Percentiles rank a stretch among this genome's conserved stretches.
These are phyloP conservation scores for Ganaspis sp. DNA, from an alignment of 1,140 invertebrate species.

Conservation along the genomic window DNA sequence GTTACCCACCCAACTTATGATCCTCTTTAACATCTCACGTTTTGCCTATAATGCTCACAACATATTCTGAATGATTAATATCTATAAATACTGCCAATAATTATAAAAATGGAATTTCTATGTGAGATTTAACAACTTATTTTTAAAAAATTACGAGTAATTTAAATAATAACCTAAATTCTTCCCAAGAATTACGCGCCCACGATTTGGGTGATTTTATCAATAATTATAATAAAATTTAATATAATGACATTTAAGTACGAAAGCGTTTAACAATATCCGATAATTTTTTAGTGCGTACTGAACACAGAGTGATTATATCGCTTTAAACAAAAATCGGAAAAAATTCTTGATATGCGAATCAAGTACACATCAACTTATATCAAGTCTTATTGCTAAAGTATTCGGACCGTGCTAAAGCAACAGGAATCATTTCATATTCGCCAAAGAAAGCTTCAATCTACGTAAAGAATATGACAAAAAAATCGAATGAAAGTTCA, in stretches of 20 bases:
- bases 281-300: too few relatives aligned
- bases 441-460: neutral
- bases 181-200: too few relatives aligned
- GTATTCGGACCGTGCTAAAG: neutral
- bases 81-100: neutral
- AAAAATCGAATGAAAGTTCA: too few relatives aligned
- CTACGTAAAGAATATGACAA: too few relatives aligned
- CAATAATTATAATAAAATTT: too few relatives aligned
- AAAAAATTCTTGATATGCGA: neutral
- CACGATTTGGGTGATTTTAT: too few relatives aligned
- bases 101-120: neutral
- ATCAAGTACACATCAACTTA: neutral
- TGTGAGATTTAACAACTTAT: neutral
- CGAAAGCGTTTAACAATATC: too few relatives aligned
- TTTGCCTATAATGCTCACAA: slow-evolving; percentile 3
- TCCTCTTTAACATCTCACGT: slow-evolving; percentile 11
- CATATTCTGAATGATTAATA: slow-evolving; percentile 7
- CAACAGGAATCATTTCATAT: neutral
- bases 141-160: too few relatives aligned
- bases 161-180: too few relatives aligned
- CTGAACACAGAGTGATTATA: too few relatives aligned
- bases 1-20: slow-evolving; percentile 11
- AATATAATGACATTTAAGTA: too few relatives aligned
- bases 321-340: too few relatives aligned
- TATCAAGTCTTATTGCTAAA: slow-evolving; percentile 7